Conservation (phyloP, 2,888 invertebrate species). For the Pseudococcus viburni region DNA sequence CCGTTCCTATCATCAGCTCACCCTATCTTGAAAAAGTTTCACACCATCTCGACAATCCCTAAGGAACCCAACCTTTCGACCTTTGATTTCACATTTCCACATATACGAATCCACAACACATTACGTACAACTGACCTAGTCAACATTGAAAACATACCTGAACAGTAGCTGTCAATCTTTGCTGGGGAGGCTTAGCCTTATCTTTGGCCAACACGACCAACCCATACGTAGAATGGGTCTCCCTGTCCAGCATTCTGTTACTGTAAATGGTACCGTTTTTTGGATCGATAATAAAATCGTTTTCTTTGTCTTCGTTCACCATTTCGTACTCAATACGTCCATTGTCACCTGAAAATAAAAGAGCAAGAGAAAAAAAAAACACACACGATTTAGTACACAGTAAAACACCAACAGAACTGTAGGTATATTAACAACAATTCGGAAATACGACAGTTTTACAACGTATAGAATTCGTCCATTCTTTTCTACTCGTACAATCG, state of each 20-base stretch:
- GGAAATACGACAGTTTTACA: slow-evolving; percentile 39
- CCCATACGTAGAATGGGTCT: slow-evolving; percentile 85
- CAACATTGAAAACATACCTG: slow-evolving; percentile 75
- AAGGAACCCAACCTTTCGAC: neutral
- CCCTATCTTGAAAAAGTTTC: no score
- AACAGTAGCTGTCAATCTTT: slow-evolving; percentile 85
- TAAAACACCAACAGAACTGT: neutral
- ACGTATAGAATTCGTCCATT: neutral
- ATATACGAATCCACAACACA: neutral
- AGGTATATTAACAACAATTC: neutral
- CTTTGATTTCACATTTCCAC: neutral
- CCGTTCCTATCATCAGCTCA: no score
- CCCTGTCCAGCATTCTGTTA: slow-evolving; percentile 83
- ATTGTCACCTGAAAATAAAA: slow-evolving; percentile 80
- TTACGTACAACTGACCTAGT: neutral
- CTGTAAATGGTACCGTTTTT: slow-evolving; percentile 89
- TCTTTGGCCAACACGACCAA: slow-evolving; percentile 90
- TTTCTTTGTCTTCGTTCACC: slow-evolving; percentile 82
- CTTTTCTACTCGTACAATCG: neutral
- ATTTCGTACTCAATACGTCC: slow-evolving; percentile 87
- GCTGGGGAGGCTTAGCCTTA: slow-evolving; percentile 82
- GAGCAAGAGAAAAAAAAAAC: neutral
- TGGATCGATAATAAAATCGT: slow-evolving; percentile 80
- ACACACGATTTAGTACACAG: neutral
- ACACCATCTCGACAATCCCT: no score